These are phyloP conservation scores for Crambe crambe DNA, from an alignment of 37 sponge, comb jelly and placozoan species.

Conservation along the genomic window DNA sequence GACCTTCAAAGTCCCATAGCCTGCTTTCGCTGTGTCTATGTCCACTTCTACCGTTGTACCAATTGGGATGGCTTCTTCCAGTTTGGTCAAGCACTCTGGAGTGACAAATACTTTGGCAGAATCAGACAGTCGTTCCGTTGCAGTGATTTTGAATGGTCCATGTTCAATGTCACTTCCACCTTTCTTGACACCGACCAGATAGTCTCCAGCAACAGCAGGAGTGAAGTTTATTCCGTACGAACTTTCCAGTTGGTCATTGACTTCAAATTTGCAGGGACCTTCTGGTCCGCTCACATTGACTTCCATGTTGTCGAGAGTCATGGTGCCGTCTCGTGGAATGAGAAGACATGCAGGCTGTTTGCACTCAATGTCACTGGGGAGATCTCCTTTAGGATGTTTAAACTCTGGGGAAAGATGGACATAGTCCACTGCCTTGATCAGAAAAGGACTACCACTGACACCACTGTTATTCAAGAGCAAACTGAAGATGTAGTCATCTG, in stretches of 20 bases:
- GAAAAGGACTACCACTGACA: constrained; percentile 59
- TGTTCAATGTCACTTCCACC: neutral
- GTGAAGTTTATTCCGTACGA: constrained; percentile 12
- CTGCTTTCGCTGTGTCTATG: constrained; percentile 66
- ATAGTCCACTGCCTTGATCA: constrained; percentile 24
- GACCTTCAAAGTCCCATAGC: constrained; percentile 61
- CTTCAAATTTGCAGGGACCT: constrained; percentile 1
- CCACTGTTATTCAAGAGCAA: constrained; percentile 18
- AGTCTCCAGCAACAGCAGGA: constrained; percentile 21
- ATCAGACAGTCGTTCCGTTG: constrained; percentile 17
- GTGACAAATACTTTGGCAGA: constrained; percentile 49
- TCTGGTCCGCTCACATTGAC: constrained; percentile 24
- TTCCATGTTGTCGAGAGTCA: neutral
- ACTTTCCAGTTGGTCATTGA: constrained; percentile 3
- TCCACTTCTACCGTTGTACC: constrained; percentile 35
- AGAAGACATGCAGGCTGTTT: constrained; percentile 33
- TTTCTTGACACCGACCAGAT: constrained; percentile 25
- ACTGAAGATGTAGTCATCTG: constrained; percentile 36
- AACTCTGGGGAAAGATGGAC: neutral
- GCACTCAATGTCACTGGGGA: constrained; percentile 21
- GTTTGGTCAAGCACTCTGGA: constrained; percentile 17
- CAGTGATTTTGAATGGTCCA: constrained; percentile 39
- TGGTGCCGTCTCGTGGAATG: neutral
- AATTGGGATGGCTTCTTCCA: constrained; percentile 28
- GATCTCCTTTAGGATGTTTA: neutral